Evolutionary conservation across 1,140 invertebrate species (phyloP).

Genomic region (Lepidurus arcticus): DNA sequence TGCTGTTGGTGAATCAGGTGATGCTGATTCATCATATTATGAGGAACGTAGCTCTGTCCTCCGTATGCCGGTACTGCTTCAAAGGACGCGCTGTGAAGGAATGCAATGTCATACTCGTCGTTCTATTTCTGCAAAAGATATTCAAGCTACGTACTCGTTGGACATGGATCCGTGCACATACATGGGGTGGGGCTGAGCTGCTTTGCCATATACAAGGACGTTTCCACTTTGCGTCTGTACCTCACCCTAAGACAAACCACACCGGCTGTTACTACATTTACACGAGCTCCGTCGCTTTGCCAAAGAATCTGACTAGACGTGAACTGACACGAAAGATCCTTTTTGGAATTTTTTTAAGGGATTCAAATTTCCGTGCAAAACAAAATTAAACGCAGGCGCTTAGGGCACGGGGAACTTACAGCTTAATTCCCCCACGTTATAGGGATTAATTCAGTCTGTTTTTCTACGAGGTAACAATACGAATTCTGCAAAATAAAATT

Average conservation of each 20-base stretch:
- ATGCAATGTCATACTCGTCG: neutral
- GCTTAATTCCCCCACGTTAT: too few relatives aligned
- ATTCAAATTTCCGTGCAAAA: too few relatives aligned
- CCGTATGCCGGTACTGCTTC: neutral
- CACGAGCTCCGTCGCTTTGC: conserved; percentile 8
- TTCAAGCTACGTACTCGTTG: neutral
- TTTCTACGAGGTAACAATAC: too few relatives aligned
- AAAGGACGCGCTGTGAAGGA: conserved; percentile 13
- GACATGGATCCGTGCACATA: conserved; percentile 26
- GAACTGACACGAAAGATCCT: too few relatives aligned
- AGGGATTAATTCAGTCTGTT: too few relatives aligned
- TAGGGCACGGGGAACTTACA: too few relatives aligned
- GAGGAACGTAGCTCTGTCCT: conserved; percentile 1
- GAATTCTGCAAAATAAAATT: too few relatives aligned
- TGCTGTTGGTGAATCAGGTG: conserved; percentile 33
- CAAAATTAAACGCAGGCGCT: too few relatives aligned
- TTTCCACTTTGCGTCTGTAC: conserved; percentile 22
- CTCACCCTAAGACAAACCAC: conserved; percentile 29
- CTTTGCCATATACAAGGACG: neutral
- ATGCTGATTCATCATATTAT: conserved; percentile 21
- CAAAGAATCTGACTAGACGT: neutral
- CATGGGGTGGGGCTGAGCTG: conserved; percentile 25
- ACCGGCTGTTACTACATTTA: conserved; percentile 37
- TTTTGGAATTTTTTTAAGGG: too few relatives aligned
- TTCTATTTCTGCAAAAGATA: neutral